Percentiles rank a stretch among this genome's conserved stretches.
Evolutionary conservation across 2,113 vertebrate genomes (phyloP).

Genomic region (Corvus hawaiiensis): DNA sequence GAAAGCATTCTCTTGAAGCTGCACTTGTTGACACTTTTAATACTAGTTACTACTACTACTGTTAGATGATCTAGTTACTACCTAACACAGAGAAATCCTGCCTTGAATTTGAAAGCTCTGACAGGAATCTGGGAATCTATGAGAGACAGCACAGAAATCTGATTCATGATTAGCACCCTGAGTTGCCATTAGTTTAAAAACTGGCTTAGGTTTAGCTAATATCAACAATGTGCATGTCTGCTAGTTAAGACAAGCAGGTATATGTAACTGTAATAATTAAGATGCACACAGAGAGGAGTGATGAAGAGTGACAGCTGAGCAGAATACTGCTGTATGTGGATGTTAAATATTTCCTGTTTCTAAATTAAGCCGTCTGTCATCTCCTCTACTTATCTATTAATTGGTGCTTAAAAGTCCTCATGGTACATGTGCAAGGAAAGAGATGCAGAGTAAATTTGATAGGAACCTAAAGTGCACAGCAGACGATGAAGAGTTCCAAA

Average conservation of each 20-base stretch:
- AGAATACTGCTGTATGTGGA: neutral
- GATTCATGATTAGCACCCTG: neutral
- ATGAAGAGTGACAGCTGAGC: neutral
- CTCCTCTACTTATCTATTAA: neutral
- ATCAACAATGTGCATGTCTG: neutral
- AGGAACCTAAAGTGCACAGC: neutral
- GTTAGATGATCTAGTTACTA: neutral
- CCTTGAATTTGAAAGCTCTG: neutral
- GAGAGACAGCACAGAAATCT: neutral
- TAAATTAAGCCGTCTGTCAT: neutral
- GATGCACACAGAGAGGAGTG: neutral
- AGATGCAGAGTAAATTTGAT: neutral
- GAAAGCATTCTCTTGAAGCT: neutral
- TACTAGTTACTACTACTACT: neutral
- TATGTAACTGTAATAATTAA: neutral
- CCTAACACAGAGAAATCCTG: neutral
- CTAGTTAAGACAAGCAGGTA: neutral
- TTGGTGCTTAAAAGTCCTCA: neutral
- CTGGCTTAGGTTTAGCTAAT: neutral
- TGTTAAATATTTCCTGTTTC: neutral
- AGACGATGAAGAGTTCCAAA: neutral
- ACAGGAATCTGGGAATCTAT: neutral
- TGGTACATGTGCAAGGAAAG: neutral
- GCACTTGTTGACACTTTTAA: neutral
- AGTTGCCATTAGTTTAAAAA: neutral